Conservation (phyloP, 2,888 invertebrate genomes). For the Copidosoma aretas region DNA sequence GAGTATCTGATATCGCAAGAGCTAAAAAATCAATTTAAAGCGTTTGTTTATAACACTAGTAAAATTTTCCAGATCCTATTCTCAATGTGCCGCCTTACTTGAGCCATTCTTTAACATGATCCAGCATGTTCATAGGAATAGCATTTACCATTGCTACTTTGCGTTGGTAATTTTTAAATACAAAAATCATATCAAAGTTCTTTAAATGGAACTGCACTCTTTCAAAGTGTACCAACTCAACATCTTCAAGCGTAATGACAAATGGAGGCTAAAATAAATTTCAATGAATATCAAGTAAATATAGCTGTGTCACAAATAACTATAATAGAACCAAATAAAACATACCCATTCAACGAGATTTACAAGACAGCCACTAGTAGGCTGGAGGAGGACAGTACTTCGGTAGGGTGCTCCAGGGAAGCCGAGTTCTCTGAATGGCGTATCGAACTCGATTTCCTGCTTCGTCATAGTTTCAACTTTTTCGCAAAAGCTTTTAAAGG, state of each 20-base stretch:
- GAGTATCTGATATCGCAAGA: slow-evolving; percentile 97
- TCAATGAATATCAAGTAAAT: not conserved
- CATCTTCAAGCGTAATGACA: slow-evolving; percentile 96
- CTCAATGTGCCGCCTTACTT: slow-evolving; percentile 71
- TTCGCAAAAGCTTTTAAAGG: slow-evolving; percentile 98
- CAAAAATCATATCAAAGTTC: slow-evolving; percentile 99
- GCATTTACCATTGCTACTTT: slow-evolving; percentile 97
- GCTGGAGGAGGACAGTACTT: slow-evolving; percentile 94
- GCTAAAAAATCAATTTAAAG: slow-evolving; percentile 62
- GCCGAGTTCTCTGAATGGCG: slow-evolving; percentile 96
- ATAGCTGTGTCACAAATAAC: too few relatives aligned
- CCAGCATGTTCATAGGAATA: slow-evolving; percentile 99
- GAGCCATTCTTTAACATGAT: slow-evolving; percentile 99
- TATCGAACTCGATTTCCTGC: slow-evolving; percentile 97
- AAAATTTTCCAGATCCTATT: not conserved
- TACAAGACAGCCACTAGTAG: slow-evolving; percentile 97
- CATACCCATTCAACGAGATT: slow-evolving; percentile 93
- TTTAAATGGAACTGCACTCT: slow-evolving; percentile 97
- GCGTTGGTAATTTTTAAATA: slow-evolving; percentile 96
- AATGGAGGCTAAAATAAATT: slow-evolving; percentile 80
- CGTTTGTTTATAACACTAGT: slow-evolving; percentile 8
- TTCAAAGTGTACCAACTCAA: slow-evolving; percentile 98
- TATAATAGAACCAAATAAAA: too few relatives aligned
- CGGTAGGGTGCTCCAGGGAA: slow-evolving; percentile 98
- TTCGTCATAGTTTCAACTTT: slow-evolving; percentile 95